Conservation (phyloP, 1,140 invertebrate genomes). For the Diabrotica virgifera region DNA sequence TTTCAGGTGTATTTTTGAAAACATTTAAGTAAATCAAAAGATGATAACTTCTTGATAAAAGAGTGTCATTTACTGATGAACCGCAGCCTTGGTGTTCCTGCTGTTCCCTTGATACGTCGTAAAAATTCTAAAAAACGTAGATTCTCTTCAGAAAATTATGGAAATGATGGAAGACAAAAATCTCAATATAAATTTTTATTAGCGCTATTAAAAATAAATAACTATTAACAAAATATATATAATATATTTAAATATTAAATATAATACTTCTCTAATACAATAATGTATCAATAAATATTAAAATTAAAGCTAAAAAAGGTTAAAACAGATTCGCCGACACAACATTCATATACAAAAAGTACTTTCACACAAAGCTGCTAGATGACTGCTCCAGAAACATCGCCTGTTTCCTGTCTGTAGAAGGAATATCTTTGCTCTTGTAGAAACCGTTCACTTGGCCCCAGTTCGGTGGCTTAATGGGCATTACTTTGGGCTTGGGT, state of each 20-base stretch:
- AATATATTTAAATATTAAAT: slow-evolving; percentile 21
- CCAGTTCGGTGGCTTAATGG: slow-evolving; percentile 58
- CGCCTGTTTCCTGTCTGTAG: slow-evolving; percentile 38
- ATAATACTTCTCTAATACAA: slow-evolving; percentile 18
- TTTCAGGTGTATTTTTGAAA: too few species aligned
- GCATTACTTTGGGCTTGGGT: slow-evolving; percentile 58
- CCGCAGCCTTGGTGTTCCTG: too few species aligned
- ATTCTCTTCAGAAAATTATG: too few species aligned
- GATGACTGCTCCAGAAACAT: slow-evolving; percentile 60
- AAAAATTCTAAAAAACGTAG: too few species aligned
- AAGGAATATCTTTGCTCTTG: slow-evolving; percentile 36
- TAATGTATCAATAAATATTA: slow-evolving; percentile 15
- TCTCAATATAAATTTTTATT: neutral
- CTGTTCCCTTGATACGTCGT: too few species aligned
- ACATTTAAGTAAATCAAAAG: too few species aligned
- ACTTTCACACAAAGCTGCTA: slow-evolving; percentile 58
- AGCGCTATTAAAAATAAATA: neutral
- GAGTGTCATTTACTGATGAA: too few species aligned
- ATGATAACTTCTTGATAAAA: too few species aligned
- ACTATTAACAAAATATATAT: slow-evolving; percentile 1
- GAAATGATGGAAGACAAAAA: neutral
- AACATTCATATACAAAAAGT: neutral
- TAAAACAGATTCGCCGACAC: neutral
- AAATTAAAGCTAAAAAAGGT: neutral
- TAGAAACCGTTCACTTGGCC: slow-evolving; percentile 44